Conservation (phyloP, 1,140 invertebrate species). For the Charaxes varanes region DNA sequence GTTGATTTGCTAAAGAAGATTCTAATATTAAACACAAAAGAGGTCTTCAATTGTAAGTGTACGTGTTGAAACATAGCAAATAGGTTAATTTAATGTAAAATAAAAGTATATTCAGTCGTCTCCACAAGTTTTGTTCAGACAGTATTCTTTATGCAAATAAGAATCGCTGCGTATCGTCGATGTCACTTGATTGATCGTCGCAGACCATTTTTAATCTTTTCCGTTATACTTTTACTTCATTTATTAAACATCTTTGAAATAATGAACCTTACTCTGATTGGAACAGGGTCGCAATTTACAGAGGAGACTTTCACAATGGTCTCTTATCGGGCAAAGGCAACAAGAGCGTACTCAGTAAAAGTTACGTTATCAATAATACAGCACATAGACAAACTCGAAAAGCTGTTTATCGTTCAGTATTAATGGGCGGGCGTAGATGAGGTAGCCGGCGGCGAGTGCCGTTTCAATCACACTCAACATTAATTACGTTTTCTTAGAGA, state of each 20-base stretch:
- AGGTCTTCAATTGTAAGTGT: no score
- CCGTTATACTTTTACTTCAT: constrained; percentile 12
- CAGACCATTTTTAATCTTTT: constrained; percentile 56
- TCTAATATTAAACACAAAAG: no score
- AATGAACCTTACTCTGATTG: not conserved
- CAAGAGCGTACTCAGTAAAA: constrained; percentile 1
- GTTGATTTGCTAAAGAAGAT: no score
- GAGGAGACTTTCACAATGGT: not conserved
- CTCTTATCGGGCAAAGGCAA: constrained; percentile 6
- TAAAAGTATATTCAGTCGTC: no score
- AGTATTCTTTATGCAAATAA: constrained; percentile 52
- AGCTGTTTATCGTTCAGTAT: constrained; percentile 12
- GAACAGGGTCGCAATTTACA: not conserved
- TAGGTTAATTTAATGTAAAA: no score
- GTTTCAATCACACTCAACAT: constrained; percentile 28
- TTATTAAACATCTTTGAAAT: constrained; percentile 1
- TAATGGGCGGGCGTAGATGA: constrained; percentile 11
- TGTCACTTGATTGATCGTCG: constrained; percentile 59
- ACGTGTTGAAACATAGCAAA: no score
- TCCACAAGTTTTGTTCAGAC: constrained; percentile 6
- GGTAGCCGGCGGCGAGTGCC: constrained; percentile 14
- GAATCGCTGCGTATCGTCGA: constrained; percentile 39
- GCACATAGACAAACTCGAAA: constrained; percentile 11
- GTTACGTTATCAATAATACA: constrained; percentile 13
- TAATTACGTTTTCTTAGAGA: constrained; percentile 20